A percentile compares a stretch with the other conserved stretches of the same genome.
phyloP scores from a whole-genome alignment of 2,113 vertebrate species.

The Hydrolagus affinis region DNA sequence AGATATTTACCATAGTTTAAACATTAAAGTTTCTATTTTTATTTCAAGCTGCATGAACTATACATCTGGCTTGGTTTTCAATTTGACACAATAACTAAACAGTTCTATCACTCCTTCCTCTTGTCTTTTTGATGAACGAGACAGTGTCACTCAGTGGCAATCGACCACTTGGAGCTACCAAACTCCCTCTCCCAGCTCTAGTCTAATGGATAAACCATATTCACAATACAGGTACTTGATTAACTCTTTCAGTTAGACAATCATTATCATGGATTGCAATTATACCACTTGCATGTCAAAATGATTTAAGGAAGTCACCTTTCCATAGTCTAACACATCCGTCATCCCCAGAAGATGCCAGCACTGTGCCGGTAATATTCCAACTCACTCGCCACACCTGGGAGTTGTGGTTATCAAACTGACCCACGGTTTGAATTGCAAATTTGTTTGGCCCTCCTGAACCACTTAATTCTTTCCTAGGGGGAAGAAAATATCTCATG shows the following conservation, averaged over 20 bases:
- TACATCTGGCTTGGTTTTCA: too few relatives aligned
- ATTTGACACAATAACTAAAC: too few relatives aligned
- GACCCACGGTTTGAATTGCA: slow-evolving; percentile 86
- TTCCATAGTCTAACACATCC: slow-evolving; percentile 96
- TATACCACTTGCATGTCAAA: neutral
- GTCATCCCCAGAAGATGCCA: slow-evolving; percentile 94
- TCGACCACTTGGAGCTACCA: too few relatives aligned
- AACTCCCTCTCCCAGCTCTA: too few relatives aligned
- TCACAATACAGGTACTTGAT: too few relatives aligned
- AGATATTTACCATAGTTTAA: too few relatives aligned
- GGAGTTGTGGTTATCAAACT: slow-evolving; percentile 95
- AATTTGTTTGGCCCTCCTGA: slow-evolving; percentile 83
- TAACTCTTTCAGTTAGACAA: neutral
- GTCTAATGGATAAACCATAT: neutral
- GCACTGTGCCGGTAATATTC: slow-evolving; percentile 94
- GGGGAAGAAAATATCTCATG: neutral
- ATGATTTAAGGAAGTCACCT: slow-evolving; percentile 56
- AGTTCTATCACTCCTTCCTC: too few relatives aligned
- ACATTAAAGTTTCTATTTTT: too few relatives aligned
- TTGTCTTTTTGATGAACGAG: too few relatives aligned
- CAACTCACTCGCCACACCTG: slow-evolving; percentile 96
- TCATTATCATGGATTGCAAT: neutral
- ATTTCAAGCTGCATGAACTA: too few relatives aligned
- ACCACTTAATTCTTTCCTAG: slow-evolving; percentile 76
- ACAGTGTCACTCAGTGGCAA: too few relatives aligned